These are phyloP conservation scores for Gymnoscopelus braueri DNA, from an alignment of 2,797 vertebrate species.

Conservation along the genomic window DNA sequence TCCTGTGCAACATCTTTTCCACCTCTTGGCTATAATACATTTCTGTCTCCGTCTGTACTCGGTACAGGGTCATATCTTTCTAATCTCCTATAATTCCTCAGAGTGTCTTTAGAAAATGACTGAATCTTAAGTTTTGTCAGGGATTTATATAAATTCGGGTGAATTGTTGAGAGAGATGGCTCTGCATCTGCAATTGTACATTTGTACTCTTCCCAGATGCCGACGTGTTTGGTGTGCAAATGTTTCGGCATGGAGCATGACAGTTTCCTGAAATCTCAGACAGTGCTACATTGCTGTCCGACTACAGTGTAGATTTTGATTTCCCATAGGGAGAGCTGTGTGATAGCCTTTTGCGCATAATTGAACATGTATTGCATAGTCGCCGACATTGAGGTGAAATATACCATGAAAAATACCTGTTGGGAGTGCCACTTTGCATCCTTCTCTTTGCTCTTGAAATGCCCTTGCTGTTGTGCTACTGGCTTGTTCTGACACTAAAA, in stretches of 20 bases:
- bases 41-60: background rate
- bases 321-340: background rate
- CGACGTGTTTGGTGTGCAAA: conserved; percentile 16
- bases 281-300: background rate
- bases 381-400: conserved; percentile 16
- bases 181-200: background rate
- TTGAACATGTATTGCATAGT: conserved; percentile 1
- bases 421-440: conserved; percentile 32
- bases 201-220: conserved; percentile 1
- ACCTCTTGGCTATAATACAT: background rate
- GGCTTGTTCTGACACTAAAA: conserved; percentile 41
- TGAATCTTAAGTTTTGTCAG: conserved; percentile 1
- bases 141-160: background rate
- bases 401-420: conserved; percentile 4
- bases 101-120: background rate
- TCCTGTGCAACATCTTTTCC: conserved; percentile 1
- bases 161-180: background rate
- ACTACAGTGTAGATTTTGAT: conserved; percentile 4
- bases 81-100: background rate
- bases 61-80: background rate
- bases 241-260: conserved; percentile 58
- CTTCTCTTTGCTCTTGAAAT: conserved; percentile 28
- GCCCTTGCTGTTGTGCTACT: conserved; percentile 50
- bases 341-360: conserved; percentile 4
- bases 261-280: conserved; percentile 23